phyloP scores from a whole-genome alignment of 2,797 vertebrate genomes.

The Hydrophis major region DNA sequence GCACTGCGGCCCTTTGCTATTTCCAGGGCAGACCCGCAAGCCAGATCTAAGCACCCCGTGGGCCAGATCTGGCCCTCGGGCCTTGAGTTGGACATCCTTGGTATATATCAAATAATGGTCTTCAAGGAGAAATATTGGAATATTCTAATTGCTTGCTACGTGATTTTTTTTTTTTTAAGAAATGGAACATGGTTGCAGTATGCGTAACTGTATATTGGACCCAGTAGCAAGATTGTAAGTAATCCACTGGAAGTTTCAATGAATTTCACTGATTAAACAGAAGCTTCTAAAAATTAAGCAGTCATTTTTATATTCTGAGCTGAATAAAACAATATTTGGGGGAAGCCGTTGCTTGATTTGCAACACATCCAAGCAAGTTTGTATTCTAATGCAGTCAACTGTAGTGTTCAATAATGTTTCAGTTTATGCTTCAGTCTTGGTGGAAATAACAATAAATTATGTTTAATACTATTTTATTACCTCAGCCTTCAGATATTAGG shows the following conservation, averaged over 20 bases:
- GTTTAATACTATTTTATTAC: not conserved
- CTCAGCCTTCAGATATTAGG: not conserved
- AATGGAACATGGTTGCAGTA: not conserved
- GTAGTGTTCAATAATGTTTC: not conserved
- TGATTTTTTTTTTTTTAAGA: not conserved
- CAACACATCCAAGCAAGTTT: not conserved
- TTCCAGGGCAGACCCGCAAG: too few relatives aligned
- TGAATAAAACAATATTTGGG: not conserved
- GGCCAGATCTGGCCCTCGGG: too few relatives aligned
- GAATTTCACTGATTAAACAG: not conserved
- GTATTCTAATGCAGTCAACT: not conserved
- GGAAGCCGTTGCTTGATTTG: not conserved
- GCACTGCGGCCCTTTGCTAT: too few relatives aligned
- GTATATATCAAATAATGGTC: not conserved
- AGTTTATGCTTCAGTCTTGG: not conserved
- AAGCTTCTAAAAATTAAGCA: not conserved
- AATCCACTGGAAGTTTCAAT: not conserved
- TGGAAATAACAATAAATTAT: not conserved
- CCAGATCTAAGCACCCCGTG: too few relatives aligned
- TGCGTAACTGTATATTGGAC: not conserved
- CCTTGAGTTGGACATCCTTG: too few relatives aligned
- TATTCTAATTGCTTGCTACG: not conserved
- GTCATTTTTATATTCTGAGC: not conserved
- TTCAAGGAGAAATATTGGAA: not conserved
- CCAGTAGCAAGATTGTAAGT: not conserved